phyloP scores from a whole-genome alignment of 2,888 invertebrate species.

The Catocala sponsa region DNA sequence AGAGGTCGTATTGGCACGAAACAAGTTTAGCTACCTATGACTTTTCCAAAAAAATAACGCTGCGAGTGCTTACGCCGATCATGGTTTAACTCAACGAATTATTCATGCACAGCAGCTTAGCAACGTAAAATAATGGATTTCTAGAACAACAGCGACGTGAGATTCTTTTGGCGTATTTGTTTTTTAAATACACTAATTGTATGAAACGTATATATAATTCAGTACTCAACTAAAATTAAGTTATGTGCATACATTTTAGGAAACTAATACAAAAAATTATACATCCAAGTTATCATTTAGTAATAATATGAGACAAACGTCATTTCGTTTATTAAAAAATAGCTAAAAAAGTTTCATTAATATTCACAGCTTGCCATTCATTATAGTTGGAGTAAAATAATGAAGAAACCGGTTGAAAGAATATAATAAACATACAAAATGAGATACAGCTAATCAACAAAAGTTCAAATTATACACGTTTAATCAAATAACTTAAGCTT shows the following conservation, averaged over 20 bases:
- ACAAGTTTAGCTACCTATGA: constrained; percentile 29
- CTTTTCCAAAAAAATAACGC: constrained; percentile 31
- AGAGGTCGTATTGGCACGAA: constrained; percentile 41
- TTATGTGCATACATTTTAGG: constrained; percentile 7
- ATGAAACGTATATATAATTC: background rate
- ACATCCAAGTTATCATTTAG: background rate
- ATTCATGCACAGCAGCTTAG: constrained; percentile 25
- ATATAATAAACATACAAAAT: constrained; percentile 1
- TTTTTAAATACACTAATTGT: background rate
- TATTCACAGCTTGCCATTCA: constrained; percentile 9
- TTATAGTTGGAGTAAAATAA: constrained; percentile 7
- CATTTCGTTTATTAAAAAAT: background rate
- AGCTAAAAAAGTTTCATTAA: constrained; percentile 4
- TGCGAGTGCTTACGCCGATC: constrained; percentile 31
- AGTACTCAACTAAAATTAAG: background rate
- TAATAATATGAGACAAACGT: too few relatives aligned
- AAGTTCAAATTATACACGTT: constrained; percentile 21
- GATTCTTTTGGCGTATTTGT: background rate
- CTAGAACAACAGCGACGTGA: background rate
- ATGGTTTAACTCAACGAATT: constrained; percentile 34
- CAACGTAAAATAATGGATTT: constrained; percentile 20
- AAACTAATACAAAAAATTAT: too few relatives aligned
- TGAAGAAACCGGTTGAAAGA: constrained; percentile 4
- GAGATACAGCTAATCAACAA: background rate
- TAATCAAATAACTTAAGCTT: constrained; percentile 18